These are phyloP conservation scores for Thaumatotibia leucotreta DNA, from an alignment of 1,140 invertebrate species.

Conservation along the genomic window DNA sequence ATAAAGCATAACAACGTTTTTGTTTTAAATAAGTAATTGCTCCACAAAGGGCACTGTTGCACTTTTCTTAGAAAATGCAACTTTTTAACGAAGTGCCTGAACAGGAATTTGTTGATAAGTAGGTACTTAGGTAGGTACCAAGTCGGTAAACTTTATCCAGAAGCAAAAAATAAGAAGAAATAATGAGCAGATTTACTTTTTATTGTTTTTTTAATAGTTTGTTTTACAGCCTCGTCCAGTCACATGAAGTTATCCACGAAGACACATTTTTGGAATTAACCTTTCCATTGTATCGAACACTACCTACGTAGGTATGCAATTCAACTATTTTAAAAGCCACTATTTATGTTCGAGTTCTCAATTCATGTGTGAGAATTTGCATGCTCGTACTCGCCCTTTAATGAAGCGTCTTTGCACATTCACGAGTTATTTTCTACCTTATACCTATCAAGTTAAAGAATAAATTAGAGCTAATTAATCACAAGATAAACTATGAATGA, in stretches of 20 bases:
- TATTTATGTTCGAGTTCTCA: not conserved
- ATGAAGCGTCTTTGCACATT: not conserved
- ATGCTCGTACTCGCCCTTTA: not conserved
- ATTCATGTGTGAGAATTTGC: not conserved
- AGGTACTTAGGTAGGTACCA: no score
- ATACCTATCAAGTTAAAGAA: not conserved
- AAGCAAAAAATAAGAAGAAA: no score
- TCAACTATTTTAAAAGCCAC: not conserved
- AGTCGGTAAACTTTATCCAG: no score
- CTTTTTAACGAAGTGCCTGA: not conserved
- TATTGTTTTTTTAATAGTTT: not conserved
- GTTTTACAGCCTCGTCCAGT: not conserved
- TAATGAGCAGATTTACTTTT: not conserved
- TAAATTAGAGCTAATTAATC: not conserved
- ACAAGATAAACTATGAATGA: slow-evolving; percentile 1
- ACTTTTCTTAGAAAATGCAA: slow-evolving; percentile 6
- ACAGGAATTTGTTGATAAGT: no score
- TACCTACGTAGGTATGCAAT: not conserved
- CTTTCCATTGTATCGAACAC: not conserved
- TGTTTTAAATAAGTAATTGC: not conserved
- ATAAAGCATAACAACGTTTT: slow-evolving; percentile 5
- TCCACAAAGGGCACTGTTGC: not conserved
- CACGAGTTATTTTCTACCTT: not conserved
- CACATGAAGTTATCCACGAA: not conserved
- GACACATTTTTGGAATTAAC: not conserved